A percentile compares a stretch with the other conserved stretches of the same genome.
Conservation (phyloP, 2,888 invertebrate species). For the Uloborus plumipes region DNA sequence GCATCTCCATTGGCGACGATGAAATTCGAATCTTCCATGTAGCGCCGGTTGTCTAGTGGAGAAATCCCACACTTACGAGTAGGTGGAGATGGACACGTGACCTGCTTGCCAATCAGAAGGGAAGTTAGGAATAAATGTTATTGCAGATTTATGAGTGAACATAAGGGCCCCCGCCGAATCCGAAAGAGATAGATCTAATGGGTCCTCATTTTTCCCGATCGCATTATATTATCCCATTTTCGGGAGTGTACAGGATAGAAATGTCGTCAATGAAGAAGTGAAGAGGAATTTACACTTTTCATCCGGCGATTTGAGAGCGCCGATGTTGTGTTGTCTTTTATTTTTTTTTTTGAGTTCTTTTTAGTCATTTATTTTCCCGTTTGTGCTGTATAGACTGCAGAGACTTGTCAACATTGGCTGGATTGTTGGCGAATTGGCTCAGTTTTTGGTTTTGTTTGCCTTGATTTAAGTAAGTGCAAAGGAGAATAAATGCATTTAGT, state of each 20-base stretch:
- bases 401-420: too few relatives aligned
- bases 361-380: too few relatives aligned
- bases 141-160: slow-evolving; percentile 28
- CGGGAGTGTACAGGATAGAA: slow-evolving; percentile 22
- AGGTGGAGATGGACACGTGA: slow-evolving; percentile 13
- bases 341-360: too few relatives aligned
- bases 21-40: too few relatives aligned
- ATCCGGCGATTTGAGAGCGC: slow-evolving; percentile 15
- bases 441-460: too few relatives aligned
- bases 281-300: slow-evolving; percentile 16
- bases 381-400: too few relatives aligned
- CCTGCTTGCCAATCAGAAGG: slow-evolving; percentile 24
- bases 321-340: too few relatives aligned
- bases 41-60: background rate
- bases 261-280: slow-evolving; percentile 23
- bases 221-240: slow-evolving; percentile 30
- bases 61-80: background rate
- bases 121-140: slow-evolving; percentile 17
- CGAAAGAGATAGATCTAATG: slow-evolving; percentile 1
- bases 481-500: too few relatives aligned
- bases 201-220: background rate
- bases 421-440: too few relatives aligned
- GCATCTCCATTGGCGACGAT: too few relatives aligned
- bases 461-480: too few relatives aligned
- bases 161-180: slow-evolving; percentile 10